Base-by-base conservation (phyloP, 2,113 vertebrate species). In the Erinaceus europaeus region DNA sequence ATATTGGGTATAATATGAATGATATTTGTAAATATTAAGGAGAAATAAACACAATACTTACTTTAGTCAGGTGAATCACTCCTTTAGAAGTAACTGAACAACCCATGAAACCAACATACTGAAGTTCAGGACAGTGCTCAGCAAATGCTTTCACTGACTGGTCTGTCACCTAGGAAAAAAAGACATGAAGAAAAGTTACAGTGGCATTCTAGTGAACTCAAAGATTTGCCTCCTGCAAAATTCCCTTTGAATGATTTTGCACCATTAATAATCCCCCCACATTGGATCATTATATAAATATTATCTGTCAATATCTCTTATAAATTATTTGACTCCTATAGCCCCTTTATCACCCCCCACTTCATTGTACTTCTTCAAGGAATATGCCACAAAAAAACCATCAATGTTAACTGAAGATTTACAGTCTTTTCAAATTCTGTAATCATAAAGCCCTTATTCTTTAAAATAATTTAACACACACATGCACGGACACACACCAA, bases 91-190 rank as follows among this genome's bases (percentile, higher is more conserved):
- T 99, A 84, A 99, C 99, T 0, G 99, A 99, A 94, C 99, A 99
- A 78, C 99, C 99, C 99, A 99, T 99, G 96, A 99, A 99, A 84
- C 99, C 99, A 46, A 99, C 99, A 92, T 98, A 99, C 95, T 98
- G 98, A 92, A 99, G 97, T 92, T 99, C 98, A 1, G 99, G 98
- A 96, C 99, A 99, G 95, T 99, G 97, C 88, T 99, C 99, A 27
- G 99, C 99, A 94, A 99, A 99, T 6, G 98, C 98, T 96, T 98
- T 98, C 96, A 99, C 97, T 0, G 99, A 99, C 55, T 97, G 97
- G 96, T 99, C 99, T 38, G 99, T 99, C 80, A 99, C 99, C 99
- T 99, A 92, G 18, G 86, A 4, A 92, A 57, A 89, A 32, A 27
- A 95, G 17, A 96, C 0, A 84, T 0, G 86, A 40, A 75, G 7